Percentiles rank a stretch among this genome's conserved stretches.
phyloP scores from a whole-genome alignment of 1,140 invertebrate species.

The Trichoplusia ni region DNA sequence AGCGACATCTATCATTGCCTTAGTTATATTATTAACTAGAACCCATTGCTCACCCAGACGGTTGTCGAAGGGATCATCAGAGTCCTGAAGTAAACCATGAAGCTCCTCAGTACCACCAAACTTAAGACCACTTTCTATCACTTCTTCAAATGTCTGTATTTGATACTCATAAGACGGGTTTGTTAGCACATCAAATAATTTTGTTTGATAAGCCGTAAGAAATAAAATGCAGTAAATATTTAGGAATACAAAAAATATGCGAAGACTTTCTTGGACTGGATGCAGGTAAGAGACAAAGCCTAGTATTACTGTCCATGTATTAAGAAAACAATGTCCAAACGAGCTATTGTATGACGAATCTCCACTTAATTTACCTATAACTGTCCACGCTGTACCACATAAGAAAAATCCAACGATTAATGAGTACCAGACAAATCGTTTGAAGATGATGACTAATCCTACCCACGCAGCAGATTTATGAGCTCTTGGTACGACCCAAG shows the following conservation, averaged over 20 bases:
- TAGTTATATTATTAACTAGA: constrained; percentile 52
- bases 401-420: constrained; percentile 65
- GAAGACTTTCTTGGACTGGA: constrained; percentile 68
- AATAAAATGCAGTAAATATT: constrained; percentile 79
- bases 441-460: constrained; percentile 75
- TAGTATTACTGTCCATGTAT: constrained; percentile 71
- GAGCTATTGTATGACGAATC: constrained; percentile 69
- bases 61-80: constrained; percentile 66
- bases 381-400: constrained; percentile 72
- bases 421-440: constrained; percentile 69
- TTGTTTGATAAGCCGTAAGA: constrained; percentile 79
- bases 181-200: constrained; percentile 80
- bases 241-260: constrained; percentile 78
- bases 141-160: constrained; percentile 74
- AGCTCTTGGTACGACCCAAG: constrained; percentile 79
- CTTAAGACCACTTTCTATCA: constrained; percentile 69
- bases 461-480: constrained; percentile 69
- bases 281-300: constrained; percentile 72
- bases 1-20: constrained; percentile 67
- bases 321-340: constrained; percentile 71
- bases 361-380: constrained; percentile 62
- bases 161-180: constrained; percentile 78
- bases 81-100: constrained; percentile 78
- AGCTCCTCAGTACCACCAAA: constrained; percentile 78
- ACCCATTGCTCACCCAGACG: constrained; percentile 54